A percentile compares a stretch with the other conserved stretches of the same genome.
Conservation (phyloP, 2,797 vertebrate genomes). For the Cryptoblepharus egeriae region DNA sequence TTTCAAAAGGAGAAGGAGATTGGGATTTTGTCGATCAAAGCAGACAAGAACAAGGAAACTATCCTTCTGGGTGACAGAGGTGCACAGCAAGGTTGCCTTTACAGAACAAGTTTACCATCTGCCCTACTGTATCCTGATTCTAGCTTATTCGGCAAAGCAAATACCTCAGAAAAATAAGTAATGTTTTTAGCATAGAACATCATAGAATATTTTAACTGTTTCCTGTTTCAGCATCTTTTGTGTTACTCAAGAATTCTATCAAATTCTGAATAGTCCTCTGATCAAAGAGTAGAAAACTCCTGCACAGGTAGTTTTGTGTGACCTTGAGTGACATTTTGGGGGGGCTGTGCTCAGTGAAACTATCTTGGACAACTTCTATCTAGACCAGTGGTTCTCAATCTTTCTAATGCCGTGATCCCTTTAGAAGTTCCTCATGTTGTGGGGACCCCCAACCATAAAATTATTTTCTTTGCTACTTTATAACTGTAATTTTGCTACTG, state of each 20-base stretch:
- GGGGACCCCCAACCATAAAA: too few species aligned
- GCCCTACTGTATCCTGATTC: not conserved
- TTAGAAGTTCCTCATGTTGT: too few species aligned
- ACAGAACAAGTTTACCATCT: conserved; percentile 1
- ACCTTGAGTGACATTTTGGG: not conserved
- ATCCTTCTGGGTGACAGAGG: not conserved
- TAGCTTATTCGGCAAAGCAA: conserved; percentile 44
- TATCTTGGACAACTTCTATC: not conserved
- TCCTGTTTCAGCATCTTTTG: conserved; percentile 45
- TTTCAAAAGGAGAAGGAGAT: not conserved
- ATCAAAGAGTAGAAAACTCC: not conserved
- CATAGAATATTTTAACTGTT: conserved; percentile 60
- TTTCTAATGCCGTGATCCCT: too few species aligned
- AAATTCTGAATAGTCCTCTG: conserved; percentile 15
- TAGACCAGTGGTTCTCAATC: too few species aligned
- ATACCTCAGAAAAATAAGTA: conserved; percentile 74
- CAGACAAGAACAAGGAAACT: not conserved
- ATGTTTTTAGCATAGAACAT: conserved; percentile 63
- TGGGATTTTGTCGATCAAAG: not conserved
- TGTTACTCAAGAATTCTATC: not conserved
- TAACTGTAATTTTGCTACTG: too few species aligned
- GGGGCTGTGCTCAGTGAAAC: not conserved
- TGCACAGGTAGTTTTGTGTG: not conserved
- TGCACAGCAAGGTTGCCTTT: not conserved
- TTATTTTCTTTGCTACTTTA: too few species aligned